These are phyloP conservation scores for Smittia aterrima DNA, from an alignment of 2,888 invertebrate species.

Conservation along the genomic window DNA sequence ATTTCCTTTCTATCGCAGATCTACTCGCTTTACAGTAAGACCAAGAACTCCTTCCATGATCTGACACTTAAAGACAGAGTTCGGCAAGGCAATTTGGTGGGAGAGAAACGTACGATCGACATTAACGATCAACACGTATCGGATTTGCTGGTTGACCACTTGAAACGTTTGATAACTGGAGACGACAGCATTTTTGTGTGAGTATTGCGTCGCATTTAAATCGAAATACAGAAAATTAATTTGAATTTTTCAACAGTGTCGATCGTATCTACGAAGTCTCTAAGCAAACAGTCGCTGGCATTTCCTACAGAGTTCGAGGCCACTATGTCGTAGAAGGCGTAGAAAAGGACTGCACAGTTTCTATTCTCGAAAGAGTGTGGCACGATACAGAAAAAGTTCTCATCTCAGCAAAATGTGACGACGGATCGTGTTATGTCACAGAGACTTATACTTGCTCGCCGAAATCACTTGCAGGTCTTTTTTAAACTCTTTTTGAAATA, in stretches of 20 bases:
- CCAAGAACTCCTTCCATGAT: not conserved
- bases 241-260: not conserved
- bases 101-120: not conserved
- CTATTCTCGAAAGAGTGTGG: not conserved
- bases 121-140: slow-evolving; percentile 1
- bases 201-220: not conserved
- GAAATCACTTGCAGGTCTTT: not conserved
- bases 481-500: not conserved
- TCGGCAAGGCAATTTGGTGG: not conserved
- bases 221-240: not conserved
- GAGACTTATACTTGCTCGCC: slow-evolving; percentile 16
- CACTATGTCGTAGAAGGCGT: slow-evolving; percentile 10
- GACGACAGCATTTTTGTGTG: not conserved
- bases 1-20: not conserved
- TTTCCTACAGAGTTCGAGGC: slow-evolving; percentile 1
- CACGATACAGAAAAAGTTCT: slow-evolving; percentile 1
- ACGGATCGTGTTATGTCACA: slow-evolving; percentile 27
- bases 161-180: slow-evolving; percentile 21
- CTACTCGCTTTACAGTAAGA: not conserved
- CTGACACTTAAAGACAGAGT: not conserved
- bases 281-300: slow-evolving; percentile 30
- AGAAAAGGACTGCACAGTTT: not conserved
- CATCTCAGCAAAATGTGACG: slow-evolving; percentile 30
- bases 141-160: not conserved
- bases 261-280: slow-evolving; percentile 12